Evolutionary conservation across 30 jellyfish, hydroid and myxozoan genomes (phyloP), one percentile per base, ranked within the genome.

Genomic region (Chironex yamaguchii): DNA sequence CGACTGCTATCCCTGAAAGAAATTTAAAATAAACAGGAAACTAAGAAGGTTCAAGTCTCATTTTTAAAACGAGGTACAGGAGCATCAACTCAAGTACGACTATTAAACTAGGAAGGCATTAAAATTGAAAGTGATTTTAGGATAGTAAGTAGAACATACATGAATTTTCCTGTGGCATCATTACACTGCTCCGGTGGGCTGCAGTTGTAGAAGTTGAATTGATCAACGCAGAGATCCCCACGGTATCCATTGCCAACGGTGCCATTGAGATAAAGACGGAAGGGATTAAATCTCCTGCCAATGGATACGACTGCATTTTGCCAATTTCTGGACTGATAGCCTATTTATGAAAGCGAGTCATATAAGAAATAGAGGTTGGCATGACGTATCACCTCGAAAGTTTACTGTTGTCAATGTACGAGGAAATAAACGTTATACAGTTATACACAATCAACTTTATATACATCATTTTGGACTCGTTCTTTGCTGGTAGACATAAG

Each of bases 171-270:
- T 26, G 86, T 82, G 1, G 97, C 76, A 29, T 82, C 67, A 33
- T 50, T 30, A 52, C 99, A 95, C 0, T 76, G 78, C 0, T 91
- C 97, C 2, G 99, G 97, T 3, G 88, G 95, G 26, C 90, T 76
- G 36, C 99, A 95, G 76, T 95, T 85, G 6, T 20, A 85, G 48
- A 95, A 95, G 24, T 69, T 85, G 76, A 95, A 62, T 62, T 95
- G 93, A 72, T 95, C 99, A 36, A 90, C 76, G 29, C 97, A 97
- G 20, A 95, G 84, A 53, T 95, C 99, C 29, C 99, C 99, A 26
- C 77, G 93, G 83, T 87, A 79, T 26, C 98, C 98, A 54, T 67
- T 85, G 72, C 97, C 98, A 27, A 96, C 96, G 58, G 76, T 85
- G 49, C 96, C 97, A 27, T 90, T 77, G 84, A 95, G 84, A 28